Conservation (phyloP, 2,888 invertebrate species). For the Amphipoea lucens region DNA sequence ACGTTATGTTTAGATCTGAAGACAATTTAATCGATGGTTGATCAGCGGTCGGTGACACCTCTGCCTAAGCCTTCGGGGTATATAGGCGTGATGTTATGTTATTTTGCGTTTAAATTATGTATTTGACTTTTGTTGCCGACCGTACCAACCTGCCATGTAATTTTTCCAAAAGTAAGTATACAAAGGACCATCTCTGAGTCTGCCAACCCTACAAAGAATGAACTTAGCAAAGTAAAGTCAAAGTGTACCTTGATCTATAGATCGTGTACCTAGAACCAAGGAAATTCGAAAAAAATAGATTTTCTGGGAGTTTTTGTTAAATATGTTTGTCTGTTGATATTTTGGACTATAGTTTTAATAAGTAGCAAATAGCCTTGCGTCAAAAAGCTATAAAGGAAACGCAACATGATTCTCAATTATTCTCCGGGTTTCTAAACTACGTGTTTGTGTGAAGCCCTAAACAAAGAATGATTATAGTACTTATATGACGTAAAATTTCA, state of each 20-base stretch:
- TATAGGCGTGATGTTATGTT: no score
- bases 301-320: neutral
- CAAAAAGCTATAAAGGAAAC: constrained; percentile 1
- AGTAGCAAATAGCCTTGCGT: constrained; percentile 18
- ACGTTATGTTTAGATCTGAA: no score
- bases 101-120: no score
- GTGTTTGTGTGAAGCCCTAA: constrained; percentile 40
- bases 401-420: constrained; percentile 18
- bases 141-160: no score
- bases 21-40: no score
- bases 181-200: no score
- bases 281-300: neutral
- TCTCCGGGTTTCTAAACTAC: constrained; percentile 9
- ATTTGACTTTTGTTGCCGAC: no score
- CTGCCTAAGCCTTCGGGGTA: no score
- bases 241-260: no score
- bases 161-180: no score
- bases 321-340: neutral
- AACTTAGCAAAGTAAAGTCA: neutral
- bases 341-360: neutral
- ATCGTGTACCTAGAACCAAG: neutral
- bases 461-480: constrained; percentile 21
- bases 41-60: no score
- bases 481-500: constrained; percentile 18
- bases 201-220: no score